These are phyloP conservation scores for Blennius ocellaris DNA, from an alignment of 2,113 vertebrate species.

Conservation along the genomic window DNA sequence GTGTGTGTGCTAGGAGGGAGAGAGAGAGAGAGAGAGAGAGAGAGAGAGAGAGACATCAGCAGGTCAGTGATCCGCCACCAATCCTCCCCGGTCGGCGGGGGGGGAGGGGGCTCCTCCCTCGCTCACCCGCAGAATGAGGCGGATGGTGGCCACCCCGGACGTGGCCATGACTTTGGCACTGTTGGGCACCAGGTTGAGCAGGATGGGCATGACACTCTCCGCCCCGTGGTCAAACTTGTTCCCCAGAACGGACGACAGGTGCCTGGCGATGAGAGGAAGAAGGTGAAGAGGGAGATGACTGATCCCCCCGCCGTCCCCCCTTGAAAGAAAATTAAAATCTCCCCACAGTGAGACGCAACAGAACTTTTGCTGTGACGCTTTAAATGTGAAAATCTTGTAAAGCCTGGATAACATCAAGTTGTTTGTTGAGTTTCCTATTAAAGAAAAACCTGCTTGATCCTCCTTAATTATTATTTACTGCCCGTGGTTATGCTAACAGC, in stretches of 20 bases:
- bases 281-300: constrained; percentile 5
- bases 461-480: too few relatives aligned
- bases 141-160: constrained; percentile 93
- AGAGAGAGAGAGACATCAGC: too few relatives aligned
- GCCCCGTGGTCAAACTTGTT: constrained; percentile 99
- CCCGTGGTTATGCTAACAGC: too few relatives aligned
- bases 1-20: constrained; percentile 90
- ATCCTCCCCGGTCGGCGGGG: constrained; percentile 90
- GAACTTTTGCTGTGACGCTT: too few relatives aligned
- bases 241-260: constrained; percentile 92
- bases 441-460: too few relatives aligned
- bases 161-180: constrained; percentile 99
- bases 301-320: too few relatives aligned
- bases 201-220: constrained; percentile 96
- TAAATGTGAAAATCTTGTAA: too few relatives aligned
- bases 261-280: constrained; percentile 75
- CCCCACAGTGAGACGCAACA: too few relatives aligned
- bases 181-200: constrained; percentile 99
- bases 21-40: background rate
- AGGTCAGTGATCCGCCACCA: too few relatives aligned
- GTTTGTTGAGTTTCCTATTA: too few relatives aligned
- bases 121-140: constrained; percentile 96
- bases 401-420: too few relatives aligned
- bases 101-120: constrained; percentile 60
- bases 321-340: background rate